Base-by-base conservation (phyloP, 2,888 invertebrate genomes). In the Masnerella sp. region DNA sequence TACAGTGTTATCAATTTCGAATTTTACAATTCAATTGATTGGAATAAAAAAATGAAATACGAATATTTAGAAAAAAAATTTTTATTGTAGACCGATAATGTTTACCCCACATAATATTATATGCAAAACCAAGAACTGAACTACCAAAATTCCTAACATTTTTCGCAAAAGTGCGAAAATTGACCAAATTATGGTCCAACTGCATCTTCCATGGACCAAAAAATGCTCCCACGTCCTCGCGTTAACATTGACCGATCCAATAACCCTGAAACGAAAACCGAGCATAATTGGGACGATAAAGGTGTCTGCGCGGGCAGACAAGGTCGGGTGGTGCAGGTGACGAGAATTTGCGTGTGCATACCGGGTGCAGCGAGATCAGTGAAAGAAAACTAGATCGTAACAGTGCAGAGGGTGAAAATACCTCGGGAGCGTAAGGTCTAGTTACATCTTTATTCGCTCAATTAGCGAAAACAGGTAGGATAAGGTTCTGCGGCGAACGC, bases 361-460 rank as follows among this genome's bases (percentile, higher is more conserved):
- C 38, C 22, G 30, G 28, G 75, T 64, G 61, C 51, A 58, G 17
- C 20, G 20, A 61, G 68, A 74, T 45, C 59, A 49, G 34, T 74
- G 77, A 79, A 78, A 81, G 79, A 84, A 78, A 80, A 82, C 76
- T 75, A 80, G 81, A 82, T 83, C 77, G 80, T 80, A 80, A 82
- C 84, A 79, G 78, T 65, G 79, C 81, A 82, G 84, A 82, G 83
- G 80, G 82, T 82, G 84, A 81, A 86, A 85, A 86, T 87, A 87
- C 84, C 85, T 84, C 78, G 78, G 79, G 81, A 82, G 83, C 83
- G 84, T 81, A 80, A 86, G 87, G 85, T 87, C 87, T 85, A 86
- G 85, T 87, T 87, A 87, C 87, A 83, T 86, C 83, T 86, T 87
- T 86, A 85, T 85, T 86, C 86, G 85, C 84, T 86, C 87, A 87